These are phyloP conservation scores for Tribolium castaneum DNA, from an alignment of 1,140 invertebrate species.

Conservation along the genomic window DNA sequence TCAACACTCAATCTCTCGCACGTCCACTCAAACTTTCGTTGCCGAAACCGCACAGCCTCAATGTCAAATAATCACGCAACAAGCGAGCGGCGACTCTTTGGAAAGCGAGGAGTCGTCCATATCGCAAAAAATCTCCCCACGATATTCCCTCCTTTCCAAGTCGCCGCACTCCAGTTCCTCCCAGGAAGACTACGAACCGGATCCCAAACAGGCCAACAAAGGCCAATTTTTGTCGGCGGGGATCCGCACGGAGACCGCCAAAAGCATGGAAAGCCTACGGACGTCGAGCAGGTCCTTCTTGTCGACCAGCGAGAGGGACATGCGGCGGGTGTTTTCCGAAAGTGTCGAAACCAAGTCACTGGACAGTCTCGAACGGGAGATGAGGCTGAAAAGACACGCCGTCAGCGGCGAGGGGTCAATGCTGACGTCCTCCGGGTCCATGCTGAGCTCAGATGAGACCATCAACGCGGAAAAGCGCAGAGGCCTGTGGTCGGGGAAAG, in stretches of 20 bases:
- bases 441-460: conserved; percentile 58
- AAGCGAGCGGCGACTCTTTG: conserved; percentile 64
- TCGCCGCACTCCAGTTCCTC: conserved; percentile 77
- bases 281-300: conserved; percentile 67
- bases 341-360: conserved; percentile 68
- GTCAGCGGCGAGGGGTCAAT: conserved; percentile 69
- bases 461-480: conserved; percentile 72
- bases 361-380: conserved; percentile 69
- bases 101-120: conserved; percentile 61
- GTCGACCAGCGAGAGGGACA: conserved; percentile 73
- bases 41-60: conserved; percentile 51
- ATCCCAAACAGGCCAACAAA: conserved; percentile 66
- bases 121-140: conserved; percentile 53
- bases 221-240: conserved; percentile 71
- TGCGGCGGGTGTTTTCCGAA: conserved; percentile 67
- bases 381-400: conserved; percentile 69
- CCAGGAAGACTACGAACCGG: conserved; percentile 75
- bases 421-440: conserved; percentile 44
- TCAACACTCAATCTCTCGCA: conserved; percentile 54
- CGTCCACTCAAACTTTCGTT: conserved; percentile 52
- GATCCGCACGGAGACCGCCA: conserved; percentile 69
- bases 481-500: conserved; percentile 73
- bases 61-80: conserved; percentile 65
- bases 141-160: conserved; percentile 64
- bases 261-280: conserved; percentile 77